A percentile compares a stretch with the other conserved stretches of the same genome.
Conservation (phyloP, 2,113 vertebrate species). For the Epinephelus fuscoguttatus region DNA sequence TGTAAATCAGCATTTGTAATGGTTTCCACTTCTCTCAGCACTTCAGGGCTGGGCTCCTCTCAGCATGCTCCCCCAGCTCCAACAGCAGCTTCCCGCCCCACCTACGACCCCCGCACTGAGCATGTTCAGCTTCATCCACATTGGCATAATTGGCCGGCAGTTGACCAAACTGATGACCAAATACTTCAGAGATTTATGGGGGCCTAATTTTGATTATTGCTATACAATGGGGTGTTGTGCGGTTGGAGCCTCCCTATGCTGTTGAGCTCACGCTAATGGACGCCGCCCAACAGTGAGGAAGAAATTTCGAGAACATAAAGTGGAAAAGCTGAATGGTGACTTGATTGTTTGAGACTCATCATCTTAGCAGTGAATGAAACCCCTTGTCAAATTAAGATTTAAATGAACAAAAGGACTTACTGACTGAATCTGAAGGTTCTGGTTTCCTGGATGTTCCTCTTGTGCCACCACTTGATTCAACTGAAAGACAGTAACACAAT, state of each 20-base stretch:
- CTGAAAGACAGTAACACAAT: constrained; percentile 60
- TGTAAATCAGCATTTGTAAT: constrained; percentile 79
- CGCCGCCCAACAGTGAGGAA: constrained; percentile 37
- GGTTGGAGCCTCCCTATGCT: constrained; percentile 34
- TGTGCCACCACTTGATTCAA: constrained; percentile 75
- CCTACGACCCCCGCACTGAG: constrained; percentile 42
- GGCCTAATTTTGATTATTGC: constrained; percentile 43
- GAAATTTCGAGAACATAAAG: background rate
- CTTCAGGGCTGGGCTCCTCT: constrained; percentile 56
- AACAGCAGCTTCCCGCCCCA: constrained; percentile 32
- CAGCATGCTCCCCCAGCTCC: constrained; percentile 25
- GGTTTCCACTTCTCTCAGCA: constrained; percentile 79
- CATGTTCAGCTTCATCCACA: constrained; percentile 54
- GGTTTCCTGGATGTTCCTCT: constrained; percentile 69
- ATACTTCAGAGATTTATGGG: constrained; percentile 58
- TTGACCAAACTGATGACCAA: constrained; percentile 54
- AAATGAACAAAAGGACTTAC: constrained; percentile 72
- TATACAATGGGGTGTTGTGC: constrained; percentile 61
- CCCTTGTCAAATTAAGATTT: background rate
- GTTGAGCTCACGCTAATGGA: constrained; percentile 52
- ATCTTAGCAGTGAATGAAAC: constrained; percentile 4
- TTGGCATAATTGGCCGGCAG: constrained; percentile 56
- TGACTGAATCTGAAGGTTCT: constrained; percentile 68
- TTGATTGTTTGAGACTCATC: background rate
- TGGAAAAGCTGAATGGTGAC: constrained; percentile 11